These are phyloP conservation scores for Catamblyrhynchus diadema DNA, from an alignment of 2,797 vertebrate species.

Conservation along the genomic window DNA sequence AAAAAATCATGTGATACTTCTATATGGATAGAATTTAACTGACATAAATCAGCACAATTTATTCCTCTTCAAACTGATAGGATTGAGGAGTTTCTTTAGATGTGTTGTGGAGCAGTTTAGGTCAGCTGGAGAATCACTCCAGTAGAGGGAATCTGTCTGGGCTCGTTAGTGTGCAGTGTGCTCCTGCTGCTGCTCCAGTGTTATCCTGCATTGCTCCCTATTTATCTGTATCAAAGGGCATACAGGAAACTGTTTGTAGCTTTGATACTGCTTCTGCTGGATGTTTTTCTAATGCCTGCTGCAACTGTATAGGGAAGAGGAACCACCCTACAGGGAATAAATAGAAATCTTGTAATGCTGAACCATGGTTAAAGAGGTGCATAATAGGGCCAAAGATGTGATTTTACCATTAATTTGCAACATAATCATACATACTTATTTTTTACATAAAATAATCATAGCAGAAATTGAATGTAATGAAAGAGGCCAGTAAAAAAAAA, in stretches of 20 bases:
- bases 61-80: neutral
- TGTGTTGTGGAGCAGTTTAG: neutral
- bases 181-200: neutral
- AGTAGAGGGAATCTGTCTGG: neutral
- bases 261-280: neutral
- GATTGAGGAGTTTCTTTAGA: neutral
- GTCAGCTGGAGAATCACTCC: neutral
- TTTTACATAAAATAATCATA: neutral
- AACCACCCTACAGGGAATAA: neutral
- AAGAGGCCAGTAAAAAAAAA: neutral
- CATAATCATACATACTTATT: neutral
- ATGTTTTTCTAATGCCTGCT: neutral
- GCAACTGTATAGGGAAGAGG: neutral
- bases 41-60: neutral
- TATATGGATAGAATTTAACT: neutral
- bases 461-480: neutral
- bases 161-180: neutral
- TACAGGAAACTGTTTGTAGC: neutral
- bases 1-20: neutral
- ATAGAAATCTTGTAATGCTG: neutral
- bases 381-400: neutral
- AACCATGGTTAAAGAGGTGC: neutral
- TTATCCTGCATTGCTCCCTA: neutral
- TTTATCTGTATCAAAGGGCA: neutral
- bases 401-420: neutral